Conservation (phyloP, 1,140 invertebrate genomes). For the Drosophila carrolli region DNA sequence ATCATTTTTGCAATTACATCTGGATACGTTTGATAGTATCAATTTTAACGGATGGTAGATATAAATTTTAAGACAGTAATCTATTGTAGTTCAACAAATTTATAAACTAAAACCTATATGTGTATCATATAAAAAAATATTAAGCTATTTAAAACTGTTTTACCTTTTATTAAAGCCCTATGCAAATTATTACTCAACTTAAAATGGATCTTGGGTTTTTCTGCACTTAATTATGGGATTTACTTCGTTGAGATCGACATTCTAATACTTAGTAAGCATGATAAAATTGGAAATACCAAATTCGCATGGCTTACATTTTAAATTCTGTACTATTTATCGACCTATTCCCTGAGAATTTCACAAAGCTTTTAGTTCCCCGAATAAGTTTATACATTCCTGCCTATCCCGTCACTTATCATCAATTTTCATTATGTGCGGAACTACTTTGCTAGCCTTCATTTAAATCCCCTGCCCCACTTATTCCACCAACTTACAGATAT, state of each 20-base stretch:
- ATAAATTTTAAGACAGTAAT: no score
- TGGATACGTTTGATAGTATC: no score
- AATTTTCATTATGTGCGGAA: conserved; percentile 15
- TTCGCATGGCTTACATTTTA: no score
- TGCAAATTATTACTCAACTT: neutral
- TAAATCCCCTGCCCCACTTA: neutral
- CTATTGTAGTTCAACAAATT: no score
- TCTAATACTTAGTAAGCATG: neutral
- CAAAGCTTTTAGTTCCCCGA: neutral
- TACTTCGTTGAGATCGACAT: neutral
- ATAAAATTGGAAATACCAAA: neutral
- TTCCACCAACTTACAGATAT: conserved; percentile 13
- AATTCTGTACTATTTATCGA: no score
- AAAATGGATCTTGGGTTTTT: neutral
- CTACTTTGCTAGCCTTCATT: neutral
- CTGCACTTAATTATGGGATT: neutral
- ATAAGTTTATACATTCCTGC: neutral
- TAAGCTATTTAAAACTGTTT: no score
- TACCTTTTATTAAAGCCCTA: no score
- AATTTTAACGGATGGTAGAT: no score
- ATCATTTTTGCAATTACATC: no score
- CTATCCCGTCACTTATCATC: conserved; percentile 7
- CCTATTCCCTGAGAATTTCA: no score
- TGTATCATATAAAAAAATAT: no score
- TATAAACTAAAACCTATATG: no score